Evolutionary conservation across 2,797 vertebrate species (phyloP).

Genomic region (Phrynocephalus guinanensis): DNA sequence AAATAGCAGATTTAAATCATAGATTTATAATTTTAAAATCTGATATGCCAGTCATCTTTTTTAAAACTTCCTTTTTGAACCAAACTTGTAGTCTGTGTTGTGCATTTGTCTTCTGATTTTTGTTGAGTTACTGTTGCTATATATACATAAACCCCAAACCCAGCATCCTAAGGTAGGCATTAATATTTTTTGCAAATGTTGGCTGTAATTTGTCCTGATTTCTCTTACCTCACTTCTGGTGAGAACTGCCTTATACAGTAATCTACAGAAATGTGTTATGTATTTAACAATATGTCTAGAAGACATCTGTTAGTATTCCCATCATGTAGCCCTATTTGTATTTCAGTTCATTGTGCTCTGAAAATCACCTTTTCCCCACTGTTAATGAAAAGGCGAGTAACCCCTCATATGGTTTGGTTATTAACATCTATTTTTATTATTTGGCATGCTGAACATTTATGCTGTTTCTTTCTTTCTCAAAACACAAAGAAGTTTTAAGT

Average conservation of each 20-base stretch:
- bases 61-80: no score
- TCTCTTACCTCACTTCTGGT: neutral
- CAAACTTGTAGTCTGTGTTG: neutral
- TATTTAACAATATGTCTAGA: neutral
- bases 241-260: neutral
- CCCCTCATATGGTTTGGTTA: neutral
- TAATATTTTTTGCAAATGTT: neutral
- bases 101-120: neutral
- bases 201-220: neutral
- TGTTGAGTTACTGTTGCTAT: neutral
- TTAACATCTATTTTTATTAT: neutral
- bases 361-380: neutral
- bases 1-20: neutral
- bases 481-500: no score
- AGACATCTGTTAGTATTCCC: neutral
- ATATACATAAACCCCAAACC: neutral
- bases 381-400: neutral
- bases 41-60: neutral
- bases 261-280: neutral
- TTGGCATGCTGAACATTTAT: neutral
- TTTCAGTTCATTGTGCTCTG: neutral
- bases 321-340: neutral
- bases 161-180: neutral
- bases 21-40: neutral
- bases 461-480: neutral